These are phyloP conservation scores for Ceryle rudis DNA, from an alignment of 2,797 vertebrate genomes.

Conservation along the genomic window DNA sequence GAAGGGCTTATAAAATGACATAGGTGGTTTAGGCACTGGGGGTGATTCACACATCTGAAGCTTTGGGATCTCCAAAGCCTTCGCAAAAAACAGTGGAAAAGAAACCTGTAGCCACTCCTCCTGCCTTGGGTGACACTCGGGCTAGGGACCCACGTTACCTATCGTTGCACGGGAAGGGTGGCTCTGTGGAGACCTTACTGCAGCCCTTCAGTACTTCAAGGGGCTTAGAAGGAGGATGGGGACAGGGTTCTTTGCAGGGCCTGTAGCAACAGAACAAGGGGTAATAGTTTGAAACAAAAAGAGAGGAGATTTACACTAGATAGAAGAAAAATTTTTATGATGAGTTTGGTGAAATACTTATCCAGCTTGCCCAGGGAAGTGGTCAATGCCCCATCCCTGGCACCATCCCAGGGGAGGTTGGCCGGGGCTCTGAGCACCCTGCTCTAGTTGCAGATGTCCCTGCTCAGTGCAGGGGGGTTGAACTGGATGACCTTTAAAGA, in stretches of 20 bases:
- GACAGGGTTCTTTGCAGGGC: fast-evolving
- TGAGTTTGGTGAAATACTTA: background rate
- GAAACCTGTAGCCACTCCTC: background rate
- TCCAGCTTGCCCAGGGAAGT: fast-evolving
- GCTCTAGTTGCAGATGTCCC: background rate
- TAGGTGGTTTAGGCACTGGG: background rate
- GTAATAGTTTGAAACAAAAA: background rate
- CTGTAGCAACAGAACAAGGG: background rate
- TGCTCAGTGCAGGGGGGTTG: fast-evolving
- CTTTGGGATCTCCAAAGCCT: background rate
- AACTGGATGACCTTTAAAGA: background rate
- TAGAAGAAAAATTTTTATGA: fast-evolving
- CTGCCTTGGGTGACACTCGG: fast-evolving
- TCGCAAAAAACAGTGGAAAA: background rate
- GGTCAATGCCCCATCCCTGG: no score
- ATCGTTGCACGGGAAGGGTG: background rate
- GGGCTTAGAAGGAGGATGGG: background rate
- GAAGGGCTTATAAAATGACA: background rate
- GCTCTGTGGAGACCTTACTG: fast-evolving
- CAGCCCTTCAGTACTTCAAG: background rate
- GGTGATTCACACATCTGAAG: background rate
- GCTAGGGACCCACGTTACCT: fast-evolving
- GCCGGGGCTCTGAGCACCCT: background rate
- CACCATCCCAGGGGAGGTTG: no score
- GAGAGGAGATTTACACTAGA: background rate